These are phyloP conservation scores for Gobio gobio DNA, from an alignment of 2,113 vertebrate species.

Conservation along the genomic window DNA sequence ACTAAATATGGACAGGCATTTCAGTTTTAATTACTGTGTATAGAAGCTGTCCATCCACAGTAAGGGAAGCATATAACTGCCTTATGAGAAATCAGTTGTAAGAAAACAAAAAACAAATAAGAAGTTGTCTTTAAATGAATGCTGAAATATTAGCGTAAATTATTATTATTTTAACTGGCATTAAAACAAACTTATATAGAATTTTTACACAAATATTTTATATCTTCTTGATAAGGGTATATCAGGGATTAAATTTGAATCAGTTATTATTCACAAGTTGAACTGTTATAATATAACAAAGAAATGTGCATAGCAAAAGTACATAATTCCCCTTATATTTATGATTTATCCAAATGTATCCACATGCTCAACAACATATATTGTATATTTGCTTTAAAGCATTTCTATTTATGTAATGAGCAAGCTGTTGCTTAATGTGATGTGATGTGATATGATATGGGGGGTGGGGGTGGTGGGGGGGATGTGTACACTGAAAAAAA, in stretches of 20 bases:
- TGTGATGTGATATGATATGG: neutral
- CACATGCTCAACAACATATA: neutral
- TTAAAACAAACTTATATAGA: too few relatives aligned
- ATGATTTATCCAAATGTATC: neutral
- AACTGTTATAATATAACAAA: neutral
- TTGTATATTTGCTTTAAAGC: neutral
- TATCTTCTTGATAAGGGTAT: too few relatives aligned
- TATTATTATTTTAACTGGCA: neutral
- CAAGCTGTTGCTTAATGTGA: neutral
- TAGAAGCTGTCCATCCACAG: neutral
- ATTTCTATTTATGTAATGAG: neutral
- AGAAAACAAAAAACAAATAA: neutral
- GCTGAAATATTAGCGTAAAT: neutral
- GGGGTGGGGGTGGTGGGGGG: too few relatives aligned
- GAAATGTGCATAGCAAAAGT: neutral
- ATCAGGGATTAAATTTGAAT: too few relatives aligned
- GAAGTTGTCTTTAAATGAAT: neutral
- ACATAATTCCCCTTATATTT: neutral
- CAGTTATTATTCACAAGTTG: too few relatives aligned
- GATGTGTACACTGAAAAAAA: too few relatives aligned
- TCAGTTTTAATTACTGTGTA: neutral
- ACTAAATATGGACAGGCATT: constrained; percentile 11
- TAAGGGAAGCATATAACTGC: neutral
- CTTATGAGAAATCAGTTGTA: neutral
- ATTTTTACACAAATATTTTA: neutral